phyloP scores from a whole-genome alignment of 2,797 vertebrate species.

The Otolemur crassicaudatus region DNA sequence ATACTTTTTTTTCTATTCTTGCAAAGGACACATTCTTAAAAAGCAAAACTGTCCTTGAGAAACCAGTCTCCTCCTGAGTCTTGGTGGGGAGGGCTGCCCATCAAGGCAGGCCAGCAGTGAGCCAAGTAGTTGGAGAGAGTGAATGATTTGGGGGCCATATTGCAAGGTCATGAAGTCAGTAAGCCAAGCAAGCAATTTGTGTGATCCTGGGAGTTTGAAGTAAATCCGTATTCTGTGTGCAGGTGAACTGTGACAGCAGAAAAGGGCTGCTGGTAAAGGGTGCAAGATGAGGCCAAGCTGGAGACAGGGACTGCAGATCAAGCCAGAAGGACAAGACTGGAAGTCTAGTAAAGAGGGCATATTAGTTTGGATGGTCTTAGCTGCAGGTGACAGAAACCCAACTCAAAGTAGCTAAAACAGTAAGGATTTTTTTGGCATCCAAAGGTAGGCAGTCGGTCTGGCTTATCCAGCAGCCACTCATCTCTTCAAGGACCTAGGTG shows the following conservation, averaged over 20 bases:
- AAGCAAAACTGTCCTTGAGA: constrained; percentile 31
- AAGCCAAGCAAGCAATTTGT: background rate
- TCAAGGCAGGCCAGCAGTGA: background rate
- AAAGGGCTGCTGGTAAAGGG: background rate
- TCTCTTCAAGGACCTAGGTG: background rate
- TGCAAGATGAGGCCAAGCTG: background rate
- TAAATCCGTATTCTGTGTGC: constrained; percentile 2
- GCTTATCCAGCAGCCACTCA: background rate
- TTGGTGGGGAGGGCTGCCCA: background rate
- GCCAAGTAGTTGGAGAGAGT: background rate
- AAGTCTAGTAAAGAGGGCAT: background rate
- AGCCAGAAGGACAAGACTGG: background rate
- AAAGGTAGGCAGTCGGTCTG: background rate
- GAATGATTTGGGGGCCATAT: background rate
- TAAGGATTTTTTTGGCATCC: background rate
- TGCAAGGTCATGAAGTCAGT: background rate
- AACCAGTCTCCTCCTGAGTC: background rate
- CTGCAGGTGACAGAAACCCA: background rate
- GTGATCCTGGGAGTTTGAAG: background rate
- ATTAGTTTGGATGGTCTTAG: background rate
- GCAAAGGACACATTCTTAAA: background rate
- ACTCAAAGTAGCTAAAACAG: background rate
- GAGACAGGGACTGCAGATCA: background rate
- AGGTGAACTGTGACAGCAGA: constrained; percentile 26
- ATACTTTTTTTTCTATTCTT: too few species aligned